These are phyloP conservation scores for Indri indri DNA, from an alignment of 2,113 vertebrate genomes.

Conservation along the genomic window DNA sequence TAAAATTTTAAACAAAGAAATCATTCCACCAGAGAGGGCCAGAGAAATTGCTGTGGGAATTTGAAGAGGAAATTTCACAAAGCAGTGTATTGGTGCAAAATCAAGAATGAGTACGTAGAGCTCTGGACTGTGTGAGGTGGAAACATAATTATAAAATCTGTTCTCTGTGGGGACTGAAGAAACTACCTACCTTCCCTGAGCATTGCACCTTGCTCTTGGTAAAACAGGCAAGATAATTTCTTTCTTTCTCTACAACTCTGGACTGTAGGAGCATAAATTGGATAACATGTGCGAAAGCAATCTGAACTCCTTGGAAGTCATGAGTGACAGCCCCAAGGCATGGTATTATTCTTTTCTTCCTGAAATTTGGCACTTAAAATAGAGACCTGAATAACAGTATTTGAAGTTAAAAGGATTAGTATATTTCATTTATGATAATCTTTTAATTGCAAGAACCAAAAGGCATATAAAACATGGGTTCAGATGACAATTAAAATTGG, in stretches of 20 bases:
- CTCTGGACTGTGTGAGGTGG: not conserved
- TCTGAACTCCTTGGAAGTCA: not conserved
- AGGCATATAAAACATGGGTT: not conserved
- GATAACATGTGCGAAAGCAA: not conserved
- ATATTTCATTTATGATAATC: constrained; percentile 1
- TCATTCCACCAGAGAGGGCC: not conserved
- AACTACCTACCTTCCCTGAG: not conserved
- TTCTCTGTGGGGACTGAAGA: not conserved
- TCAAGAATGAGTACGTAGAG: not conserved
- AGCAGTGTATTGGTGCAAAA: not conserved
- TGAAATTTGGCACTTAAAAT: constrained; percentile 34
- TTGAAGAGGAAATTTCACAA: not conserved
- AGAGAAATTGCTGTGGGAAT: not conserved
- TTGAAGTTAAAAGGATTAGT: constrained; percentile 9
- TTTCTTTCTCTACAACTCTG: not conserved
- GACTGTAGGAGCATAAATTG: not conserved
- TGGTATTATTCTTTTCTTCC: not conserved
- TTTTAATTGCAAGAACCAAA: constrained; percentile 40
- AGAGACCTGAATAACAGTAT: not conserved
- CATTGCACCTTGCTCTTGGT: not conserved
- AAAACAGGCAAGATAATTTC: not conserved
- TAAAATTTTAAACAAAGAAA: constrained; percentile 7
- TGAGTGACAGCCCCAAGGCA: not conserved
- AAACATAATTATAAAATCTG: not conserved
- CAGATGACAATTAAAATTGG: not conserved